Base-by-base conservation (phyloP, 2,797 vertebrate species). In the Parauchenoglanis punctatus region DNA sequence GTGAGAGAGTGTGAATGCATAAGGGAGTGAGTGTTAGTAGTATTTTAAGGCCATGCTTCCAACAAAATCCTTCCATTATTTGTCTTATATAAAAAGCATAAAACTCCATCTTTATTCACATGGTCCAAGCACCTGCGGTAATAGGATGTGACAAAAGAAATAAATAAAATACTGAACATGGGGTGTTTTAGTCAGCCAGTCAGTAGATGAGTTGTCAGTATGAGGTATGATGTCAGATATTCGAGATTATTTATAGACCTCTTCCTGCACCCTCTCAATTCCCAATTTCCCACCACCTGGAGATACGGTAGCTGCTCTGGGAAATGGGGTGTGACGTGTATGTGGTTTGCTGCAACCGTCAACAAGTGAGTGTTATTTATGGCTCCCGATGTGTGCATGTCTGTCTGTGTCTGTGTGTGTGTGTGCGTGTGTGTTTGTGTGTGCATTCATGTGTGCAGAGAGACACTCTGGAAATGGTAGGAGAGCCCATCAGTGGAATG, bases 401-500 rank as follows among this genome's bases (percentile, higher is more conserved):
- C 83, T 83, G 70, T 82, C 23, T 75, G 44, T 46, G 40, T 63
- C 58, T 88, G 58, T 81, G 52, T 87, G 65, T 85, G 86, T 82
- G 70, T 81, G 46, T 49, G 46, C 23, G 20, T 65, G 58, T 88
- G 59, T 82, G 40, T 83, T 84, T 73, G 68, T 87, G 46, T 87
- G 76, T 89, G 80, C 75, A 63, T 86, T 72, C 86, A 61, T 90
- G 82, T 85, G 88, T 93, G 2, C 90, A 99, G 98, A 96, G 95
- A 94, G 97, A 99, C 95, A 97, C 96, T 0, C 95, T 99, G 49
- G 97, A 98, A 89, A 96, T 97, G 91, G 87, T 97, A 0, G 97
- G 97, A 73, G 98, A 99, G 94, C 95, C 96, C 84, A 96, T 99
- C 92, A 97, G 97, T 0, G 98, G 98, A 89, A 99, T 99, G 98